These are phyloP conservation scores for Drosophila meridionalis DNA, from an alignment of 2,888 invertebrate species.

Conservation along the genomic window DNA sequence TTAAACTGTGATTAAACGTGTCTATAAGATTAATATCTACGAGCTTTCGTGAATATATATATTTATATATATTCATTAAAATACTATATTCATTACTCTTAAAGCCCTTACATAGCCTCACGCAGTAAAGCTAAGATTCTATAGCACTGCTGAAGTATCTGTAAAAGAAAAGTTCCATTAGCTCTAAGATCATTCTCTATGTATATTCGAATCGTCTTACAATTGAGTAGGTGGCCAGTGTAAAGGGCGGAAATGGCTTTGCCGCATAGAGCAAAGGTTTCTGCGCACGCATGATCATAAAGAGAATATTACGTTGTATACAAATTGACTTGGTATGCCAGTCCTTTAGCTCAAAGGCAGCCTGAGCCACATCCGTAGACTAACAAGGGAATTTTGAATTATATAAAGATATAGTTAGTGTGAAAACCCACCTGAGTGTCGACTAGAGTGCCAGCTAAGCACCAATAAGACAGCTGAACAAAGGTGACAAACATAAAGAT, in stretches of 20 bases:
- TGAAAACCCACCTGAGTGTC: slow-evolving; percentile 67
- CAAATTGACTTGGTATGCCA: slow-evolving; percentile 67
- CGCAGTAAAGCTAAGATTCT: slow-evolving; percentile 66
- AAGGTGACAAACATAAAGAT: slow-evolving; percentile 71
- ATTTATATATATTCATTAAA: not conserved
- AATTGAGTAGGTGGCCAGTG: slow-evolving; percentile 76
- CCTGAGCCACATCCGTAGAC: slow-evolving; percentile 78
- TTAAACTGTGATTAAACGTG: not conserved
- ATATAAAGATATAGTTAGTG: not conserved
- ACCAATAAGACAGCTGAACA: slow-evolving; percentile 80
- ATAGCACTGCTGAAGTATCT: slow-evolving; percentile 76
- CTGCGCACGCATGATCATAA: slow-evolving; percentile 78
- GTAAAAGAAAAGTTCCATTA: slow-evolving; percentile 31
- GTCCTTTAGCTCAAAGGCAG: slow-evolving; percentile 71
- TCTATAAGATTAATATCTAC: not conserved
- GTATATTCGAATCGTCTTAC: slow-evolving; percentile 51
- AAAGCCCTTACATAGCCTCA: slow-evolving; percentile 58
- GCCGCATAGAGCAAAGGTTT: slow-evolving; percentile 75
- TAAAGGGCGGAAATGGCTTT: slow-evolving; percentile 73
- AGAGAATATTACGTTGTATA: slow-evolving; percentile 71
- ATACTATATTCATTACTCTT: not conserved
- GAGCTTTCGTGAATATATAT: not conserved
- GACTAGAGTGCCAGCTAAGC: slow-evolving; percentile 72
- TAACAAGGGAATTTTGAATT: slow-evolving; percentile 23
- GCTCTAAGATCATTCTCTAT: not conserved